Conservation (phyloP, 2,888 invertebrate species). For the Pardosa pseudoannulata region DNA sequence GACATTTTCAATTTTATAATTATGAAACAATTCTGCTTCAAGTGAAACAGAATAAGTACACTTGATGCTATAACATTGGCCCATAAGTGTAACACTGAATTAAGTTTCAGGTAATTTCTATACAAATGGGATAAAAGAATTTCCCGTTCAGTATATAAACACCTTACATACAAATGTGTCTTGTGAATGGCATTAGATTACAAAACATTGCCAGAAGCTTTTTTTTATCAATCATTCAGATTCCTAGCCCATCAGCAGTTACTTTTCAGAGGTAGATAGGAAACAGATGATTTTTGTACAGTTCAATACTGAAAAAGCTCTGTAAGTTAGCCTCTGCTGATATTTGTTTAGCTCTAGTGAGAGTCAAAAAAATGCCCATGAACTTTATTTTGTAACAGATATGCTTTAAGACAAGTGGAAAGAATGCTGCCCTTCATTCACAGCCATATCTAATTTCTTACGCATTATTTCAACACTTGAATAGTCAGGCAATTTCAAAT, state of each 20-base stretch:
- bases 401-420: slow-evolving; percentile 91
- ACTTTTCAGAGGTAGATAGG: slow-evolving; percentile 2
- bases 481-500: slow-evolving; percentile 99
- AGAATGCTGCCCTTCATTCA: slow-evolving; percentile 97
- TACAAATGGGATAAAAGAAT: background rate
- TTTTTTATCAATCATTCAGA: background rate
- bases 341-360: background rate
- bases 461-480: slow-evolving; percentile 94
- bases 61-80: slow-evolving; percentile 17
- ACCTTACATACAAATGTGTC: background rate
- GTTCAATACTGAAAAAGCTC: slow-evolving; percentile 17
- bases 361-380: background rate
- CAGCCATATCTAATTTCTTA: slow-evolving; percentile 91
- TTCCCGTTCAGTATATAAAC: background rate
- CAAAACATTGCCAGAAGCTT: background rate
- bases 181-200: background rate
- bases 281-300: slow-evolving; percentile 11
- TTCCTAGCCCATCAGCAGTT: background rate
- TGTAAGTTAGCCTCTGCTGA: background rate
- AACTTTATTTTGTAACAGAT: background rate
- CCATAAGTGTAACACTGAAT: slow-evolving; percentile 3
- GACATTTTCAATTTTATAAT: background rate
- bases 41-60: slow-evolving; percentile 1
- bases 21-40: background rate
- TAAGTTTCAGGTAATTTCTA: slow-evolving; percentile 12